A percentile compares a stretch with the other conserved stretches of the same genome.
Conservation (phyloP, 1,140 invertebrate genomes). For the Helicoverpa armigera region DNA sequence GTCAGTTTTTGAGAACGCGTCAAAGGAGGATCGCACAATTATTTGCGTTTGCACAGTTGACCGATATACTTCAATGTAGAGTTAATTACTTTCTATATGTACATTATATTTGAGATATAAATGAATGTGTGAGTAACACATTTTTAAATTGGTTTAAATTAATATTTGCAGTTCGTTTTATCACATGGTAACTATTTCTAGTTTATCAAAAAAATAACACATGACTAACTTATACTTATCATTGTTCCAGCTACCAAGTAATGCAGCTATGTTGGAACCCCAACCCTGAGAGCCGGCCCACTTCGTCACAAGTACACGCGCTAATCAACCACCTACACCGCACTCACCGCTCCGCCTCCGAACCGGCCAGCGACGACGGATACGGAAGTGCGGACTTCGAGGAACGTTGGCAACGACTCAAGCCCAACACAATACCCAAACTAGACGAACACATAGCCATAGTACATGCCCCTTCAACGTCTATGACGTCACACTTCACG, state of each 20-base stretch:
- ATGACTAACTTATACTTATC: too few relatives aligned
- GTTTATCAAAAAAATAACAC: too few relatives aligned
- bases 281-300: constrained; percentile 68
- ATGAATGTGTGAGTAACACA: too few relatives aligned
- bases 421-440: constrained; percentile 88
- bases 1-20: too few relatives aligned
- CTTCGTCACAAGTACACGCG: constrained; percentile 87
- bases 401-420: constrained; percentile 89
- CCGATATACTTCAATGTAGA: too few relatives aligned
- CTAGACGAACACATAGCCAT: constrained; percentile 85
- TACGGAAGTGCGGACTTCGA: constrained; percentile 89
- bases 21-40: too few relatives aligned
- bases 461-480: constrained; percentile 77
- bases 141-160: too few relatives aligned
- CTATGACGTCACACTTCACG: constrained; percentile 71
- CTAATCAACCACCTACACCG: constrained; percentile 87
- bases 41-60: too few relatives aligned
- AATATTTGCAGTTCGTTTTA: too few relatives aligned
- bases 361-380: constrained; percentile 61
- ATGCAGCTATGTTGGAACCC: constrained; percentile 90
- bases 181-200: too few relatives aligned
- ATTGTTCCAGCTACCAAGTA: constrained; percentile 87
- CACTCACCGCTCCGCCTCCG: constrained; percentile 74
- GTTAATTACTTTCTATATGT: too few relatives aligned
- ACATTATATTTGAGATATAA: too few relatives aligned